A percentile compares a stretch with the other conserved stretches of the same genome.
Conservation (phyloP, 2,797 vertebrate genomes). For the Mycteria americana region DNA sequence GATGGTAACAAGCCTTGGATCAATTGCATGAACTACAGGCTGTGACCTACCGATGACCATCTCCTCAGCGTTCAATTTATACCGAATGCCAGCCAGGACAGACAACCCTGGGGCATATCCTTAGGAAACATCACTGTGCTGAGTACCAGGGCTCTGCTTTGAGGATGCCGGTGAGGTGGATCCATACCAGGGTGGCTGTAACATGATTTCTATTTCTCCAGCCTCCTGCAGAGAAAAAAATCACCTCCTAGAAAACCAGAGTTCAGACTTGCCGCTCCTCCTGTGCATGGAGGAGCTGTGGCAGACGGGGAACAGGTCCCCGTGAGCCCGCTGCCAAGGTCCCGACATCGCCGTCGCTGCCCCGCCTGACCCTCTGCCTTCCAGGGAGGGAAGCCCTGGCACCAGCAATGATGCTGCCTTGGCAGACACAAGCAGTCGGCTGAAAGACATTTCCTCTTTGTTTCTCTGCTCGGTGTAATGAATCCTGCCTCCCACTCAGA, state of each 20-base stretch:
- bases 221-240: not conserved
- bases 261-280: not conserved
- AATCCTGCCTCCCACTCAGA: conserved; percentile 69
- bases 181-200: not conserved
- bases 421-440: not conserved
- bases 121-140: not conserved
- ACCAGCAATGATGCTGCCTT: not conserved
- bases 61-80: not conserved
- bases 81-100: not conserved
- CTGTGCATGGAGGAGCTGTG: not conserved
- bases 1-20: not conserved
- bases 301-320: not conserved
- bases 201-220: not conserved
- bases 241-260: not conserved
- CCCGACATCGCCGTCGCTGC: rapidly evolving
- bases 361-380: not conserved
- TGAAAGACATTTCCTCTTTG: conserved; percentile 43
- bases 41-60: not conserved
- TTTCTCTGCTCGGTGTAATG: conserved; percentile 53
- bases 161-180: not conserved
- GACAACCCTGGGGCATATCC: not conserved
- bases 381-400: conserved; percentile 13
- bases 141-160: not conserved
- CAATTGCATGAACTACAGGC: not conserved
- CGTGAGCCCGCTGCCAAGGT: not conserved